Base-by-base conservation (phyloP, 2,113 vertebrate species). In the Danionella cerebrum region DNA sequence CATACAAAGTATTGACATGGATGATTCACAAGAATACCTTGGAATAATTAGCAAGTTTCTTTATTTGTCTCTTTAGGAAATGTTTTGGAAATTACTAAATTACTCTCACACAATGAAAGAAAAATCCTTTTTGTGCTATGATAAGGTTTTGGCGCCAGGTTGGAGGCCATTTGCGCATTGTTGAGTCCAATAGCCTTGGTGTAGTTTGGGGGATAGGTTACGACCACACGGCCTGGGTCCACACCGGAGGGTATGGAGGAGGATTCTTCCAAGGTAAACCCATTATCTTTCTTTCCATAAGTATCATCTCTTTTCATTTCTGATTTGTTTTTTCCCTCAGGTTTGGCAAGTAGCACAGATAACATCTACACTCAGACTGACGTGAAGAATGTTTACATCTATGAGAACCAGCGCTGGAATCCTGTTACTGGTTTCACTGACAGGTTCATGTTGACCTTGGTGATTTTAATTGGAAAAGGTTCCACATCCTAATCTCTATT, bases 381-480 rank as follows among this genome's bases (percentile, higher is more conserved):
- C 1, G 86, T 93, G 63, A 98, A 94, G 82, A 91, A 85, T 1
- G 83, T 99, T 64, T 89, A 89, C 74, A 93, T 99, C 78, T 99
- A 95, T 1, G 96, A 99, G 86, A 99, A 99, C 80, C 96, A 99
- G 76, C 92, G 96, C 50, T 99, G 96, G 96, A 98, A 99, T 74
- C 96, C 96, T 0, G 90, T 99, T 66, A 91, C 90, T 0, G 96
- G 96, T 65, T 99, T 98, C 76, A 93, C 90, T 76, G 92, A 87
- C 90, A 93, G 92, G 95, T 96, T 53, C 38, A 39, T 31, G 19
- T 12, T 4, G 11, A 53, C 1, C 2, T 1, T 51, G 7, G 41
- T 29, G n/a, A 14, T 18, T 69, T 12, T 13, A 6, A 25, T 22
- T 1, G 8, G 3, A 5, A 29, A 12, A 14, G 38, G 12, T 13